phyloP scores from a whole-genome alignment of 2,797 vertebrate genomes.

The Tiaroga cobitis region DNA sequence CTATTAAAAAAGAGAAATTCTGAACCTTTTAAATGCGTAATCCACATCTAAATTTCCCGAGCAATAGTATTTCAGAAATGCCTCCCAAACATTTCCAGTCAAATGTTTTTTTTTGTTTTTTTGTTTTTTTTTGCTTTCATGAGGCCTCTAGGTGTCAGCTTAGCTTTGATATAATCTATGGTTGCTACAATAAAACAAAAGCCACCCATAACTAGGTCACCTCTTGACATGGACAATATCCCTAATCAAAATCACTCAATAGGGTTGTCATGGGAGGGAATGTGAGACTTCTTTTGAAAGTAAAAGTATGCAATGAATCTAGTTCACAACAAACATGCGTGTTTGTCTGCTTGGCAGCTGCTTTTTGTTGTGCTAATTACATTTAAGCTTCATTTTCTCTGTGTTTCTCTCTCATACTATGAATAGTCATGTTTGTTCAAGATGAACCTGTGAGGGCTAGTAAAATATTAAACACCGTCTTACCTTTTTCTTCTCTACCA shows the following conservation, averaged over 20 bases:
- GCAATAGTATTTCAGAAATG: background rate
- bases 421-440: conserved; percentile 20
- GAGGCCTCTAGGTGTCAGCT: conserved; percentile 13
- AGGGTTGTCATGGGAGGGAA: conserved; percentile 1
- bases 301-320: conserved; percentile 10
- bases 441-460: conserved; percentile 49
- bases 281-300: background rate
- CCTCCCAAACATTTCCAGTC: background rate
- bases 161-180: conserved; percentile 1
- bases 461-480: conserved; percentile 55
- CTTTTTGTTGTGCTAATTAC: conserved; percentile 20
- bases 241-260: background rate
- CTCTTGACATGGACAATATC: conserved; percentile 25
- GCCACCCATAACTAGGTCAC: background rate
- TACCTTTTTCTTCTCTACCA: conserved; percentile 42
- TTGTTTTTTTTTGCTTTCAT: background rate
- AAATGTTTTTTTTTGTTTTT: too few species aligned
- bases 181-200: conserved; percentile 13
- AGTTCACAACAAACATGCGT: background rate
- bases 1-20: background rate
- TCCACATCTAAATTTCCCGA: background rate
- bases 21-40: background rate
- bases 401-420: conserved; percentile 8
- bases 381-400: conserved; percentile 23
- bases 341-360: background rate